Evolutionary conservation across 2,888 invertebrate species (phyloP).

Genomic region (Congeria kusceri): DNA sequence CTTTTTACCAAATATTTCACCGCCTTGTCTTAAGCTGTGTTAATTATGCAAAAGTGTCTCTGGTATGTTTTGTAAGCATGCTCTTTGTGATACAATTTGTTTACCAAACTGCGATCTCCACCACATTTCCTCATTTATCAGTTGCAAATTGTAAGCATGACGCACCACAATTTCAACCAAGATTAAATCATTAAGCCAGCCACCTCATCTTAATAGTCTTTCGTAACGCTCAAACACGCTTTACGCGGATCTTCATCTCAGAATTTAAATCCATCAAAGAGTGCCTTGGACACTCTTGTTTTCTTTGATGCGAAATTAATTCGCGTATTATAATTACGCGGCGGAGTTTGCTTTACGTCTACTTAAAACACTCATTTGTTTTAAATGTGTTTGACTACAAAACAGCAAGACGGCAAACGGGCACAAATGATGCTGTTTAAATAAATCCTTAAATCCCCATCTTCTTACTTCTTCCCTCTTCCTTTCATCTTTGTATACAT

Average conservation of each 20-base stretch:
- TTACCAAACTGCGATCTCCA: background rate
- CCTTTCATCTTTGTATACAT: constrained; percentile 64
- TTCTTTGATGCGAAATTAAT: constrained; percentile 57
- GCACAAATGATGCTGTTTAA: constrained; percentile 60
- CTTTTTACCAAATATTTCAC: too few relatives aligned
- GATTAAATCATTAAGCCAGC: constrained; percentile 56
- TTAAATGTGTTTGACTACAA: constrained; percentile 54
- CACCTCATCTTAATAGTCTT: constrained; percentile 38
- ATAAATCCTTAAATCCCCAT: constrained; percentile 57
- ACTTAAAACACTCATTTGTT: constrained; percentile 62
- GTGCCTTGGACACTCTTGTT: constrained; percentile 11
- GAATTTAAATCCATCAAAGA: constrained; percentile 10
- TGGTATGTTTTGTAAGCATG: too few relatives aligned
- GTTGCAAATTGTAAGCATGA: constrained; percentile 35
- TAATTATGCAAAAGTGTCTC: too few relatives aligned
- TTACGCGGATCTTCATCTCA: constrained; percentile 26
- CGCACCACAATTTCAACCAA: constrained; percentile 53
- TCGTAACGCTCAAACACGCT: constrained; percentile 36
- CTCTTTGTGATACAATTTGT: background rate
- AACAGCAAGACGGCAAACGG: constrained; percentile 63
- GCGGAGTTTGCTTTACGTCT: constrained; percentile 54
- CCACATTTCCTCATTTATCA: constrained; percentile 29
- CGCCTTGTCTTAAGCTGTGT: too few relatives aligned
- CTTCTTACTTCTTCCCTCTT: constrained; percentile 43
- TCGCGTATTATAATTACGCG: constrained; percentile 42